phyloP scores from a whole-genome alignment of 2,113 vertebrate species.

The Notarius lentiginosus region DNA sequence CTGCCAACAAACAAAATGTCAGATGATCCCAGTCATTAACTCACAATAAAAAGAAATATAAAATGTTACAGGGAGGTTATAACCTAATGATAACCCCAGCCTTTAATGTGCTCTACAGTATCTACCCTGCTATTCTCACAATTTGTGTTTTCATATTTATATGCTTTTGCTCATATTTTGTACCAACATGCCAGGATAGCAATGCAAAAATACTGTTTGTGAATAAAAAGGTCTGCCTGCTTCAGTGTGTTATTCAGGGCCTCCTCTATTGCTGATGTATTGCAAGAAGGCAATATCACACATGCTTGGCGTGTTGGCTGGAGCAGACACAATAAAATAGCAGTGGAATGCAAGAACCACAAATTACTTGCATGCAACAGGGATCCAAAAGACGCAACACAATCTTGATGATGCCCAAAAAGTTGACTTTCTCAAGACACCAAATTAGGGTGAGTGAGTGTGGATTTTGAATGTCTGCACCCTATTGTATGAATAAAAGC shows the following conservation, averaged over 20 bases:
- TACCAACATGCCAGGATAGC: slow-evolving; percentile 66
- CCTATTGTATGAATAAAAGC: not conserved
- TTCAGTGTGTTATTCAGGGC: slow-evolving; percentile 74
- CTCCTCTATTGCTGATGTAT: slow-evolving; percentile 76
- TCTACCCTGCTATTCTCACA: slow-evolving; percentile 70
- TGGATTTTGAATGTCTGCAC: slow-evolving; percentile 15
- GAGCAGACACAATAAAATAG: slow-evolving; percentile 52
- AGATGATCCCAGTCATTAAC: slow-evolving; percentile 51
- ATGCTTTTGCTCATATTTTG: slow-evolving; percentile 65
- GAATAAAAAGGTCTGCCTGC: slow-evolving; percentile 74
- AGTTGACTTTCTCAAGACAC: slow-evolving; percentile 41
- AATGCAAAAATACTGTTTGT: slow-evolving; percentile 68
- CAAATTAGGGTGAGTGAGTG: slow-evolving; percentile 17
- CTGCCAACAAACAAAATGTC: slow-evolving; percentile 49
- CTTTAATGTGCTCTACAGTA: not conserved
- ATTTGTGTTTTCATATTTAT: slow-evolving; percentile 69
- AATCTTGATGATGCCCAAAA: slow-evolving; percentile 46
- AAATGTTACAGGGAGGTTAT: slow-evolving; percentile 34
- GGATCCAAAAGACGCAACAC: slow-evolving; percentile 37
- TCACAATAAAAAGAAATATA: slow-evolving; percentile 45
- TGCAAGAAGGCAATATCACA: slow-evolving; percentile 66
- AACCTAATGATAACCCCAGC: slow-evolving; percentile 34
- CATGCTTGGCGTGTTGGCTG: slow-evolving; percentile 68
- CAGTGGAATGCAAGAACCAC: slow-evolving; percentile 35
- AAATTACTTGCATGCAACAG: slow-evolving; percentile 26